A percentile compares a stretch with the other conserved stretches of the same genome.
Conservation (phyloP, 23 tunicate genomes). For the Clavelina lepadiformis region DNA sequence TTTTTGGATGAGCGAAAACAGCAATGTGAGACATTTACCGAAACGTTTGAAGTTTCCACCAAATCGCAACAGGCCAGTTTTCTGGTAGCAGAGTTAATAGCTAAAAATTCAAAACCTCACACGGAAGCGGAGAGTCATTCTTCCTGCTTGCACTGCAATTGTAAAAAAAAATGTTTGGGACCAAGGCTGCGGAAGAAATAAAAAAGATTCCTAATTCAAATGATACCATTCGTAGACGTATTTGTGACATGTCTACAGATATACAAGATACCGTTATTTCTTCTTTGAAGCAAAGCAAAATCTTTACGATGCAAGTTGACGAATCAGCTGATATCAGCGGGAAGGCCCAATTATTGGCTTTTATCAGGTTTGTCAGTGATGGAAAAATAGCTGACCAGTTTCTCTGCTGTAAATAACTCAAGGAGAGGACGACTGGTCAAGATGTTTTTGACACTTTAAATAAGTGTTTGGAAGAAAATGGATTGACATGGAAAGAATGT, state of each 20-base stretch:
- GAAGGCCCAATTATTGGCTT: slow-evolving; percentile 15
- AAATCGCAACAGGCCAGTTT: slow-evolving; percentile 17
- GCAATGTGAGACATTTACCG: slow-evolving; percentile 12
- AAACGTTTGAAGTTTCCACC: slow-evolving; percentile 8
- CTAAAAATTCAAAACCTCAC: slow-evolving; percentile 26
- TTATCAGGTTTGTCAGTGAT: slow-evolving; percentile 15
- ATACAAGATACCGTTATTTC: slow-evolving; percentile 13
- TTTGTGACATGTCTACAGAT: slow-evolving; percentile 17
- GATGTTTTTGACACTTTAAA: slow-evolving; percentile 18
- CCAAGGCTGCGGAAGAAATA: slow-evolving; percentile 14
- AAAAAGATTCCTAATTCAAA: slow-evolving; percentile 9
- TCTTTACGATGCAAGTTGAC: slow-evolving; percentile 24
- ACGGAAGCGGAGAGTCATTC: slow-evolving; percentile 13
- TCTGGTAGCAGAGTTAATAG: slow-evolving; percentile 16
- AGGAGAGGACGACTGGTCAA: slow-evolving; percentile 19
- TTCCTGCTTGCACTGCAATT: slow-evolving; percentile 18
- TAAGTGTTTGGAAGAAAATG: slow-evolving; percentile 25
- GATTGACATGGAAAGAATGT: slow-evolving; percentile 23
- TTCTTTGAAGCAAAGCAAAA: slow-evolving; percentile 19
- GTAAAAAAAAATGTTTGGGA: slow-evolving; percentile 19
- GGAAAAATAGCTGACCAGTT: slow-evolving; percentile 20
- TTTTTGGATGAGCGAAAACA: slow-evolving; percentile 10
- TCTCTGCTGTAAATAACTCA: slow-evolving; percentile 19
- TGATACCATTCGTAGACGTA: slow-evolving; percentile 25
- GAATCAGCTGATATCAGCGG: slow-evolving; percentile 16